Conservation (phyloP, 2,797 vertebrate species). For the Siniperca obscura region DNA sequence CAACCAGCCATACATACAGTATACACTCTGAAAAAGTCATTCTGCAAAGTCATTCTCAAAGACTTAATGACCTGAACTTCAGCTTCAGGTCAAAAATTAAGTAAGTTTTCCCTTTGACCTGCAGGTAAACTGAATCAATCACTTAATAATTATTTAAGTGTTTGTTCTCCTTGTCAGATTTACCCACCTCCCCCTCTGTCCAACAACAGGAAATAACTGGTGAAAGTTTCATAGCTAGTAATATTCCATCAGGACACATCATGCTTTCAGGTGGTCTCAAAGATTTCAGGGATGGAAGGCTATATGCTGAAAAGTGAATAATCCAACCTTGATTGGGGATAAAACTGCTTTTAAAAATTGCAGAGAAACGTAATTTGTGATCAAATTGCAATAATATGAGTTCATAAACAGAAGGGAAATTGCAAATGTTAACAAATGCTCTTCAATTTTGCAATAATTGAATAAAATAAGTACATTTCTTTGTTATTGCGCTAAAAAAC, state of each 20-base stretch:
- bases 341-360: not conserved
- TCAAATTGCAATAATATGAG: too few species aligned
- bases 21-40: not conserved
- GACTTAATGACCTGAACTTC: not conserved
- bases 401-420: too few species aligned
- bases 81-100: not conserved
- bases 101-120: slow-evolving; percentile 4
- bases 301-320: not conserved
- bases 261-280: not conserved
- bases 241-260: slow-evolving; percentile 3
- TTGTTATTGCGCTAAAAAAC: not conserved
- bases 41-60: too few species aligned
- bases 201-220: too few species aligned
- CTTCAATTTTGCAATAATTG: too few species aligned
- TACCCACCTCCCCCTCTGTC: too few species aligned
- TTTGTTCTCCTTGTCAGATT: not conserved
- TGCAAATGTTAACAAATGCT: too few species aligned
- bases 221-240: not conserved
- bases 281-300: not conserved
- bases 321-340: not conserved
- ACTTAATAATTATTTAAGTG: not conserved
- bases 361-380: not conserved
- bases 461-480: too few species aligned
- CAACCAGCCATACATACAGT: not conserved
- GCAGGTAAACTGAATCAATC: not conserved